Conservation (phyloP, 2,888 invertebrate species). For the Drosophila atripex region DNA sequence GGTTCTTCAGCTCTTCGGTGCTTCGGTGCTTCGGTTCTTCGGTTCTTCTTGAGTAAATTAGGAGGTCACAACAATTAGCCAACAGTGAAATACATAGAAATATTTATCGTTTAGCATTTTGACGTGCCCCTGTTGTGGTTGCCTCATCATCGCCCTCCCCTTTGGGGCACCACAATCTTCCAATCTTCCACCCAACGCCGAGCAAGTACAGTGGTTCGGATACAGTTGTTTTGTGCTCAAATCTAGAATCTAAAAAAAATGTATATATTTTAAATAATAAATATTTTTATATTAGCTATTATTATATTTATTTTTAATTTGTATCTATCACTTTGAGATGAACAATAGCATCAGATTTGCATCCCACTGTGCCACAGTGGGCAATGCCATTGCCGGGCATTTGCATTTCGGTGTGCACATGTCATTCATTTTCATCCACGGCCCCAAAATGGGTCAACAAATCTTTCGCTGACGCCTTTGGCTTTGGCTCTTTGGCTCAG, state of each 20-base stretch:
- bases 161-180: constrained; percentile 7
- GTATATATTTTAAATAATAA: too few relatives aligned
- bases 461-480: constrained; percentile 54
- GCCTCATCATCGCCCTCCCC: constrained; percentile 21
- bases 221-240: not conserved
- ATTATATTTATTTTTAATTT: too few relatives aligned
- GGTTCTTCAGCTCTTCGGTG: constrained; percentile 4
- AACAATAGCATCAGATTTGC: too few relatives aligned
- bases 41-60: constrained; percentile 82
- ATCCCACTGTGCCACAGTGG: constrained; percentile 27
- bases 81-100: constrained; percentile 79
- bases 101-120: constrained; percentile 75
- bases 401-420: constrained; percentile 64
- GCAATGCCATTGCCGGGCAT: constrained; percentile 51
- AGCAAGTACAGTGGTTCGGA: constrained; percentile 15
- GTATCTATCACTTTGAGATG: too few relatives aligned
- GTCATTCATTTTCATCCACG: constrained; percentile 62
- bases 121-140: constrained; percentile 60
- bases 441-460: constrained; percentile 73
- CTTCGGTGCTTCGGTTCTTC: constrained; percentile 15
- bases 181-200: constrained; percentile 11
- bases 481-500: constrained; percentile 4
- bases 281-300: too few relatives aligned
- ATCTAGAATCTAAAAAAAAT: too few relatives aligned
- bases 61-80: constrained; percentile 83